Percentiles rank a stretch among this genome's conserved stretches.
phyloP scores from a whole-genome alignment of 2,113 vertebrate species.

The Aramus guarauna region DNA sequence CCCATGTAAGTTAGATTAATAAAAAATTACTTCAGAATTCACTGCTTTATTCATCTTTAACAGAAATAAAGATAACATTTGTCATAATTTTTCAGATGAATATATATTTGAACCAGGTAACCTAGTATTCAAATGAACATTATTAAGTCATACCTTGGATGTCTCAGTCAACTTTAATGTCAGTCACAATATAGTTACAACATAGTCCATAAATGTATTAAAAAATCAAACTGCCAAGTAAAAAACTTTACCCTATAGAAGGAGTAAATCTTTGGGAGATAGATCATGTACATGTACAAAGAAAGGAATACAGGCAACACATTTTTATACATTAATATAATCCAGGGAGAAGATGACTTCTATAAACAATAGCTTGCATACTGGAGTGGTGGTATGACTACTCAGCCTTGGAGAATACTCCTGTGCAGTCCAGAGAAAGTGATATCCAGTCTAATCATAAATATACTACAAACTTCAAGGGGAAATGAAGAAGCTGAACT shows the following conservation, averaged over 20 bases:
- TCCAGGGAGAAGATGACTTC: not conserved
- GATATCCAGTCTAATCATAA: not conserved
- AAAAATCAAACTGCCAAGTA: not conserved
- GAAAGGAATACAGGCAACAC: not conserved
- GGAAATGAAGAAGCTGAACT: not conserved
- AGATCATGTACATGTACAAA: not conserved
- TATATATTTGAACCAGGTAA: not conserved
- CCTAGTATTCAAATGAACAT: not conserved
- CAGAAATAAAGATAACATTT: constrained; percentile 47
- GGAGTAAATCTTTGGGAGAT: not conserved
- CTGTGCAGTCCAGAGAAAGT: not conserved
- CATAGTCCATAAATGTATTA: not conserved
- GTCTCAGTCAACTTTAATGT: not conserved
- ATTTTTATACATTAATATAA: not conserved
- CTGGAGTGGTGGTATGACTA: not conserved
- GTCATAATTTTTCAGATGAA: constrained; percentile 19
- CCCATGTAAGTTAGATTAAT: not conserved
- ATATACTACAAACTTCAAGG: not conserved
- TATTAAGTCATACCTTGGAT: not conserved
- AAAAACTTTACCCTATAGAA: not conserved
- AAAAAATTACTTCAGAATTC: not conserved
- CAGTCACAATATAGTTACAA: not conserved
- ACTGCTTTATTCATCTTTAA: constrained; percentile 12
- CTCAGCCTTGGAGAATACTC: not conserved
- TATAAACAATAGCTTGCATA: not conserved